Evolutionary conservation across 2,797 vertebrate species (phyloP), one percentile per base, ranked within the genome.

Genomic region (Dendrocincla fuliginosa): DNA sequence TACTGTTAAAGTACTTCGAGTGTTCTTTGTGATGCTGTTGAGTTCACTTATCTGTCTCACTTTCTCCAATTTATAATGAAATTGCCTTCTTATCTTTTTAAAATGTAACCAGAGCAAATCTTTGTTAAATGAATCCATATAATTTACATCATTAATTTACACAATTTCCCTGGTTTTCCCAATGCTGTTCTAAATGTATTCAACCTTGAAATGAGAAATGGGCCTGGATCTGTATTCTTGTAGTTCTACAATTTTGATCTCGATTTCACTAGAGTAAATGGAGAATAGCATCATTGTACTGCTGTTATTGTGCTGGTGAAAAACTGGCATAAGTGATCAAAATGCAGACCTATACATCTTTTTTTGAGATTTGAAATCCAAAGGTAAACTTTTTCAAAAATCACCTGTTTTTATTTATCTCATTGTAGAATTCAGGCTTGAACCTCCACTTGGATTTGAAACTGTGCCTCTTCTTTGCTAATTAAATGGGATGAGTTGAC

Each of bases 181-280:
- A 23, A 32, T 87, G 42, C 20, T 59, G 25, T 80, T 73, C 27
- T 87, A 42, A 91, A 76, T 79, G 14, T 83, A 35, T 63, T 79
- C 32, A 92, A 33, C 42, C 30, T 87, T 76, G 81, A 92, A 83
- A 84, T 93, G 90, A 91, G n/a, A 93, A 76, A 65, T 55, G 22
- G 32, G 19, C 30, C 35, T 63, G 39, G 13, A 35, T 73, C 11
- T 76, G 11, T 84, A 18, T 73, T 85, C 35, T 59, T 61, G 50
- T 73, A 65, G 35, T 65, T 85, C 18, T 70, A 3, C 28, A 63
- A 6, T 44, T 61, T 8, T 71, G 49, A 69, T 84, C 24, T 77
- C 76, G 27, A 32, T 92, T 70, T 70, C 30, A 16, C 35, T 77
- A 16, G 28, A 84, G 9, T 67, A 55, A 74, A 50, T 67, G 61